Conservation (phyloP, 2,888 invertebrate genomes). For the Scaptomyza reducta region DNA sequence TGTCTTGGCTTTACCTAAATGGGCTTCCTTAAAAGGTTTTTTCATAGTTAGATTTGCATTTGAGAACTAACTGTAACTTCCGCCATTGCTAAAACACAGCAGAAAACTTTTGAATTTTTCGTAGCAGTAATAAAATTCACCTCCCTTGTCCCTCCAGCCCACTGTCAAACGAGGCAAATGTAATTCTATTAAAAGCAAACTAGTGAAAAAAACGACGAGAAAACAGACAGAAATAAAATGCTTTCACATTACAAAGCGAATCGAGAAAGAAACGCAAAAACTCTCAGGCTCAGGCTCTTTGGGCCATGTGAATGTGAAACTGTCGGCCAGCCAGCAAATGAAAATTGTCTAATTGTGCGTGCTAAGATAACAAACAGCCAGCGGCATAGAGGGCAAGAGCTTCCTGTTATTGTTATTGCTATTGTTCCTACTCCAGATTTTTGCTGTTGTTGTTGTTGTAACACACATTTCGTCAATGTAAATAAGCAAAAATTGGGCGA, state of each 20-base stretch:
- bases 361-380: constrained; percentile 75
- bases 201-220: constrained; percentile 24
- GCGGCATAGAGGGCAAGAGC: constrained; percentile 52
- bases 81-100: constrained; percentile 16
- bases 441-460: constrained; percentile 36
- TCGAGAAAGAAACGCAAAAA: constrained; percentile 38
- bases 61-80: constrained; percentile 4
- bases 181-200: constrained; percentile 59
- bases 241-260: constrained; percentile 57
- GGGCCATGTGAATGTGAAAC: constrained; percentile 45
- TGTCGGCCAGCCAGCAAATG: constrained; percentile 50
- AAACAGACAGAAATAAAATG: constrained; percentile 36
- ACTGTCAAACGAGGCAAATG: constrained; percentile 41
- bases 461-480: constrained; percentile 76
- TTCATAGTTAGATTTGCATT: neutral
- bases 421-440: constrained; percentile 26
- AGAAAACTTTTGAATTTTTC: constrained; percentile 6
- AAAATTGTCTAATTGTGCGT: constrained; percentile 80
- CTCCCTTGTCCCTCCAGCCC: neutral
- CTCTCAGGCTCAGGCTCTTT: constrained; percentile 49
- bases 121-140: neutral
- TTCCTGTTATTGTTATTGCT: constrained; percentile 71
- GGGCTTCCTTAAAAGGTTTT: too few relatives aligned
- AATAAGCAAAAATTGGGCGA: constrained; percentile 68
- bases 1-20: neutral